These are phyloP conservation scores for Aphidius ervi DNA, from an alignment of 1,140 invertebrate species.

Conservation along the genomic window DNA sequence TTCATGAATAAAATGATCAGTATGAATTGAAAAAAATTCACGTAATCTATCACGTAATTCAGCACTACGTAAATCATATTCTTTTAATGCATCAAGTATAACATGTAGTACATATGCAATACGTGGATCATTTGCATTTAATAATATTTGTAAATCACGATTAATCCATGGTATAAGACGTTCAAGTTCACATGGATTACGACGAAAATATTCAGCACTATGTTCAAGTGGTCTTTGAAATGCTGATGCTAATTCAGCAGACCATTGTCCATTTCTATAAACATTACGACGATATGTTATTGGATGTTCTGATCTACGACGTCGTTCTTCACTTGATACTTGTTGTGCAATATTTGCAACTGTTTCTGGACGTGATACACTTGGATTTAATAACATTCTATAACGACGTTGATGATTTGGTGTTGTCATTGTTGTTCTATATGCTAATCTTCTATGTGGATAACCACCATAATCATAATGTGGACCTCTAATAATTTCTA, in stretches of 20 bases:
- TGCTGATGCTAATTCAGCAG: constrained; percentile 61
- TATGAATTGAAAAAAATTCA: constrained; percentile 58
- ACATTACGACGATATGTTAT: constrained; percentile 63
- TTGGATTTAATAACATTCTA: constrained; percentile 31
- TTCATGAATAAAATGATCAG: constrained; percentile 85
- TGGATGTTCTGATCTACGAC: constrained; percentile 34
- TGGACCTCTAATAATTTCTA: constrained; percentile 11
- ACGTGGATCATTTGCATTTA: constrained; percentile 58
- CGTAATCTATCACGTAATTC: constrained; percentile 65
- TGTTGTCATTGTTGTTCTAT: constrained; percentile 40
- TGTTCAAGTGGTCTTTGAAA: constrained; percentile 67
- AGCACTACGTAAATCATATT: constrained; percentile 67
- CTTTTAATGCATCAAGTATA: constrained; percentile 66
- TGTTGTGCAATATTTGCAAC: constrained; percentile 27
- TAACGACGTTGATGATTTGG: constrained; percentile 26
- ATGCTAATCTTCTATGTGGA: constrained; percentile 11
- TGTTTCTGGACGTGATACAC: constrained; percentile 36
- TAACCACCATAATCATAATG: neutral
- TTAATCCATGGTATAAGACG: constrained; percentile 84
- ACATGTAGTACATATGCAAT: constrained; percentile 63
- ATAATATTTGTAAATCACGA: constrained; percentile 74
- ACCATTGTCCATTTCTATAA: constrained; percentile 75
- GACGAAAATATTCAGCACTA: constrained; percentile 66
- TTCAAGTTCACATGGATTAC: constrained; percentile 73
- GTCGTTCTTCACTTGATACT: constrained; percentile 31